Conservation (phyloP, 2,113 vertebrate genomes). For the Sceloporus tristichus region DNA sequence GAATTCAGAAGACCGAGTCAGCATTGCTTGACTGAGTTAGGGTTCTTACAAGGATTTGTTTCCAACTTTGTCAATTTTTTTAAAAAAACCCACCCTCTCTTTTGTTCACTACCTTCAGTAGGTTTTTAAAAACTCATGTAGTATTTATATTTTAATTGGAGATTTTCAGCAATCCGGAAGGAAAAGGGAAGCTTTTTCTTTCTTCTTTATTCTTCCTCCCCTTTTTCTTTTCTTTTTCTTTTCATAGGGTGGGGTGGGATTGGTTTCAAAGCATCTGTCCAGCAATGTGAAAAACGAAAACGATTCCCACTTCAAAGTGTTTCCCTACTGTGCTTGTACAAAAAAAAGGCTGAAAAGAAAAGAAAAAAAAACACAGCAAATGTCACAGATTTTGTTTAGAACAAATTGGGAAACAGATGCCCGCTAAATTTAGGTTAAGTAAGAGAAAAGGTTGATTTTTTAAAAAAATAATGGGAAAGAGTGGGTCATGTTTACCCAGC, state of each 20-base stretch:
- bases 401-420: constrained; percentile 14
- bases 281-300: constrained; percentile 25
- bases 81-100: too few relatives aligned
- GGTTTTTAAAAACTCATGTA: too few relatives aligned
- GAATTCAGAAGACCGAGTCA: too few relatives aligned
- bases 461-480: background rate
- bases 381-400: background rate
- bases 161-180: constrained; percentile 3
- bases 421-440: background rate
- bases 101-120: background rate
- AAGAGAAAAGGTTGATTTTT: background rate
- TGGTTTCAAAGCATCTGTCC: constrained; percentile 14
- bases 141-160: background rate
- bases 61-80: background rate
- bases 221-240: background rate
- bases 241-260: background rate
- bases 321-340: background rate
- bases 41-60: too few relatives aligned
- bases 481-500: background rate
- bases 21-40: too few relatives aligned
- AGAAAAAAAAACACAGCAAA: background rate
- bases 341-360: background rate
- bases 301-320: constrained; percentile 43
- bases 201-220: background rate
- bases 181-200: background rate